Evolutionary conservation across 1,140 invertebrate genomes (phyloP), one percentile per base, ranked within the genome.

Genomic region (Leptinotarsa undecemlineata): DNA sequence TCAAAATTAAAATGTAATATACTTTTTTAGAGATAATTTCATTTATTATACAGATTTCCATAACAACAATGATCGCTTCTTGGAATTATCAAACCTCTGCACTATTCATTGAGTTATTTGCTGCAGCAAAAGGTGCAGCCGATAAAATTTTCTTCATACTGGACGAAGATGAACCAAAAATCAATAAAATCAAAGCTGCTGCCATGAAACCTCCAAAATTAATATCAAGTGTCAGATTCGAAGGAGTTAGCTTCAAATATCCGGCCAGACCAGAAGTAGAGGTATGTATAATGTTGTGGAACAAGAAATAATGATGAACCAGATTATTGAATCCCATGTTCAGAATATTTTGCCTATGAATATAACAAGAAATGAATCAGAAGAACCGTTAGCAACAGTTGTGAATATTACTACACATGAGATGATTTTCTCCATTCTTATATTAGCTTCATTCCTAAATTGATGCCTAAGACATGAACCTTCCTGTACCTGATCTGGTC

Each of bases 81-180:
- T 84, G 82, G 82, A 83, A 84, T 74, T 81, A 82, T 67, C 80
- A 81, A 14, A 93, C 80, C 87, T 96, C 5, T 92, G 95, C 51
- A 90, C 95, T 95, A 0, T 93, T 92, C 79, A 79, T 96, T 1
- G 92, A 94, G 79, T 89, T 90, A 6, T 92, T 97, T 82, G 89
- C 92, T 8, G 89, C 89, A 1, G 95, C 94, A 0, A 86, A 91
- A 74, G 93, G 93, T 42, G 91, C 95, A 14, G 95, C 95, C 2
- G 88, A 88, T 17, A 90, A 89, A 60, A 88, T 97, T 60, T 97
- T 93, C 83, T 85, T 89, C 51, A 88, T 96, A 8, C 91, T 97
- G 47, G 92, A 95, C 81, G 83, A 23, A 23, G 23, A 91, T 72
- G 84, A 86, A 61, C 93, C 95, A 1, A 85, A 87, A 47, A 95